Percentiles rank a stretch among this genome's conserved stretches.
These are phyloP conservation scores for Subacronicta megacephala DNA, from an alignment of 2,888 invertebrate genomes.

Conservation along the genomic window DNA sequence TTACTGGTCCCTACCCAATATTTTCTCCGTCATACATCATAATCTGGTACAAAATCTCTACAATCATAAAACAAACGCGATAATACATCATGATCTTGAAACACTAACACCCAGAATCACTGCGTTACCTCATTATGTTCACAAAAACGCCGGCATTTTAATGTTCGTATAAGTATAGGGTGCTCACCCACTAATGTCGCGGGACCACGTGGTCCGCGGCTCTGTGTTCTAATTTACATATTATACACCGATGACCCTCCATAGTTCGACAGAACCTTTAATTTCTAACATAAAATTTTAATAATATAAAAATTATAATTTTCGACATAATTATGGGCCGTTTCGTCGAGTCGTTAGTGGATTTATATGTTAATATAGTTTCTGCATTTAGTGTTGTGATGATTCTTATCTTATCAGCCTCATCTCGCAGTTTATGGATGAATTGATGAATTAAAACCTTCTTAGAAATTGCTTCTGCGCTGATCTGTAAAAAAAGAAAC, in stretches of 20 bases:
- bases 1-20: not conserved
- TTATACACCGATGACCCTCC: constrained; percentile 48
- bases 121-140: constrained; percentile 25
- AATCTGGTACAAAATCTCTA: not conserved
- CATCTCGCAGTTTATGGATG: constrained; percentile 28
- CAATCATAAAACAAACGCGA: constrained; percentile 28
- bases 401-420: constrained; percentile 44
- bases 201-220: constrained; percentile 30
- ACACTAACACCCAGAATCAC: constrained; percentile 32
- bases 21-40: not conserved
- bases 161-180: constrained; percentile 56
- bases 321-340: constrained; percentile 46
- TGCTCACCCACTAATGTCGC: constrained; percentile 48
- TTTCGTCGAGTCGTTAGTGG: constrained; percentile 41
- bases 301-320: constrained; percentile 50
- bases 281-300: constrained; percentile 42
- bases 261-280: constrained; percentile 52
- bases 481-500: constrained; percentile 20
- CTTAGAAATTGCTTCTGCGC: constrained; percentile 26
- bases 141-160: constrained; percentile 46
- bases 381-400: constrained; percentile 25
- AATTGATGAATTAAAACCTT: constrained; percentile 33
- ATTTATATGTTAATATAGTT: constrained; percentile 47
- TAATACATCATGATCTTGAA: constrained; percentile 20
- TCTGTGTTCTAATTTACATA: constrained; percentile 39